Evolutionary conservation across 2,113 vertebrate species (phyloP), one percentile per base, ranked within the genome.

Genomic region (Notothenia rossii): DNA sequence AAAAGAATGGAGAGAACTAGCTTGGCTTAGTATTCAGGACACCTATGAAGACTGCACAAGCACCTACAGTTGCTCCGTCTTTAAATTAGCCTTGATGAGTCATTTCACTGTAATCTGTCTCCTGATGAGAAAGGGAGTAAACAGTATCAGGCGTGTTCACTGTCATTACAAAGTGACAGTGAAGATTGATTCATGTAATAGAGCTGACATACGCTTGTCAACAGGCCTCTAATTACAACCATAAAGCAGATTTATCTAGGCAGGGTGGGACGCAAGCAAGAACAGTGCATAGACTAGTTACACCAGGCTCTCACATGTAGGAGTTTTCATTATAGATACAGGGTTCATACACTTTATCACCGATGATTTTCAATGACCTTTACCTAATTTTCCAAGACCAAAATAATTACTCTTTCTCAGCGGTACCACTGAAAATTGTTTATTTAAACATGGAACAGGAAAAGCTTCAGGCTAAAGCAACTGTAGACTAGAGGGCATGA

Each of bases 181-280:
- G 71, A 68, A 89, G 82, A 89, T 65, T 58, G 89, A 93, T 93
- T 88, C 68, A 73, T 77, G 65, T 65, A 86, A 84, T 72, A 72
- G 72, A 25, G 80, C 68, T 62, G 88, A 90, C 89, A 92, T 91
- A 88, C 88, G 91, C 84, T 74, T 62, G 72, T 85, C 83, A 89
- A 55, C 51, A 14, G 49, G 62, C 63, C 68, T 77, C 63, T 92
- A 92, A 92, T 93, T 91, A 83, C 61, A 65, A 50, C 48, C 75
- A 85, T 89, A 88, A 91, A 72, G 78, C 75, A 70, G 71, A 93
- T 90, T 89, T 70, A 93, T 93, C 79, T 71, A 75, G 73, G 84
- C 33, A 75, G 60, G 58, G 68, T 60, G 78, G 40, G 59, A 70
- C 10, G 12, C 64, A 75, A 79, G 63, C n/a, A 10, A 63, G 46